These are phyloP conservation scores for Camponotus fellah DNA, from an alignment of 2,888 invertebrate species.

Conservation along the genomic window DNA sequence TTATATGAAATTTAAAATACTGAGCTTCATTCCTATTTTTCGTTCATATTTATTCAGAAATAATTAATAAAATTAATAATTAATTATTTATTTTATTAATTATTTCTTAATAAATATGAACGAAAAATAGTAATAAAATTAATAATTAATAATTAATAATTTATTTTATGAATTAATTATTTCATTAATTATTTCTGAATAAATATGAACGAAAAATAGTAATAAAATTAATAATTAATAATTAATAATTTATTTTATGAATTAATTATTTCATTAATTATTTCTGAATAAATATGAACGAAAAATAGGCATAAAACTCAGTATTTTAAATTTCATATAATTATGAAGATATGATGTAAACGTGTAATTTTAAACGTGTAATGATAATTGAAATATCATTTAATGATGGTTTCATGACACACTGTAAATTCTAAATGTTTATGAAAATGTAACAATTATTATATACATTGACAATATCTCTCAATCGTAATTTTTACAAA, in stretches of 20 bases:
- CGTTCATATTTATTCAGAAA: neutral
- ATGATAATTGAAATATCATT: neutral
- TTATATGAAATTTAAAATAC: no score
- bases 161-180: no score
- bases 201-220: neutral
- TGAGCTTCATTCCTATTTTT: neutral
- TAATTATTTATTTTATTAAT: no score
- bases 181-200: neutral
- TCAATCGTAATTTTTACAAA: no score
- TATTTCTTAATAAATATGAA: neutral
- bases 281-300: neutral
- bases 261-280: no score
- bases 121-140: neutral
- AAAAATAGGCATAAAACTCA: neutral
- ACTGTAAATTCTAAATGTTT: neutral
- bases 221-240: neutral
- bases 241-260: no score
- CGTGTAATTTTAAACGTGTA: slow-evolving; percentile 18
- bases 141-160: no score
- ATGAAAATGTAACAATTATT: no score
- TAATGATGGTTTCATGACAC: neutral
- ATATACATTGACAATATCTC: no score
- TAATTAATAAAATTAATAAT: neutral
- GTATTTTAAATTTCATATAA: no score
- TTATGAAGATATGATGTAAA: neutral